Percentiles rank a stretch among this genome's conserved stretches.
These are phyloP conservation scores for Thysanoteuthis rhombus DNA, from an alignment of 2,888 invertebrate genomes.

Conservation along the genomic window DNA sequence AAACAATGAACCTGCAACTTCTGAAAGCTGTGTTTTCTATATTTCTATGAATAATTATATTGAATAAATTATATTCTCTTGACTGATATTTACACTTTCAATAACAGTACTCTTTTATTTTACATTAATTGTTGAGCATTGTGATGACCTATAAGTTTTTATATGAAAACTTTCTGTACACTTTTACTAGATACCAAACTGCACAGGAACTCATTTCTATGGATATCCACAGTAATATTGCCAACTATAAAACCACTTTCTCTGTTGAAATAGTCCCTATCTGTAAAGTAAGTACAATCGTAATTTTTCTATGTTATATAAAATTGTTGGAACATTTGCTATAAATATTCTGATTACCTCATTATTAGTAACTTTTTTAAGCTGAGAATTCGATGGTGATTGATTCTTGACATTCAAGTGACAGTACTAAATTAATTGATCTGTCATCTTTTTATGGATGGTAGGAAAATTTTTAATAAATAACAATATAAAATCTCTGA, in stretches of 20 bases:
- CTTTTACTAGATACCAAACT: constrained; percentile 75
- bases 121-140: background rate
- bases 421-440: too few species aligned
- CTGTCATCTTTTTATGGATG: too few species aligned
- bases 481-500: too few species aligned
- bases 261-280: constrained; percentile 95
- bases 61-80: too few species aligned
- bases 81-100: too few species aligned
- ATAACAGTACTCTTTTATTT: background rate
- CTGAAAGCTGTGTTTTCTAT: too few species aligned
- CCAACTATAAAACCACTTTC: constrained; percentile 92
- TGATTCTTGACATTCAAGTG: too few species aligned
- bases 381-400: too few species aligned
- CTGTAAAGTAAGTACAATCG: constrained; percentile 83
- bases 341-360: background rate
- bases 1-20: too few species aligned
- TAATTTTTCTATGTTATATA: background rate
- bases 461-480: too few species aligned
- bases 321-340: background rate
- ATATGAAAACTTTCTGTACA: background rate
- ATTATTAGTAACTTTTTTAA: background rate
- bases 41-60: too few species aligned
- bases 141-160: background rate
- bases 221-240: constrained; percentile 94
- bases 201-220: constrained; percentile 96